Conservation (phyloP, 2,797 vertebrate genomes). For the Rhyacichthys aspro region DNA sequence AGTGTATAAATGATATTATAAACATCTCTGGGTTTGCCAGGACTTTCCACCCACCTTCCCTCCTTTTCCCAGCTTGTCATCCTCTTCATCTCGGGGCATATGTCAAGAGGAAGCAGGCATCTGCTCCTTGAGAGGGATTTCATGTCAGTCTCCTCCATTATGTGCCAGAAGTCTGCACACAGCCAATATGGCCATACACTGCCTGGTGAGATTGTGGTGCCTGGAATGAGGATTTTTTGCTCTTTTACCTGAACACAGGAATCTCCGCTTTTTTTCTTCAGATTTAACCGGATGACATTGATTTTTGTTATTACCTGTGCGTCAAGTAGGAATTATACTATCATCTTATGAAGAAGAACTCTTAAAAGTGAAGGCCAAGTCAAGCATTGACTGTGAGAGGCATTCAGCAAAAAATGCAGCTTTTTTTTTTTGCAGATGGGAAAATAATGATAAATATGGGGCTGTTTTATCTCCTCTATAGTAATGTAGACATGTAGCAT, state of each 20-base stretch:
- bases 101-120: conserved; percentile 79
- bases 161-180: conserved; percentile 56
- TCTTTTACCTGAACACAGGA: conserved; percentile 40
- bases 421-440: background rate
- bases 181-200: conserved; percentile 53
- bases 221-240: conserved; percentile 42
- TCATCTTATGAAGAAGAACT: conserved; percentile 20
- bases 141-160: conserved; percentile 47
- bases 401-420: conserved; percentile 12
- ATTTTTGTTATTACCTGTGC: conserved; percentile 4
- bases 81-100: conserved; percentile 73
- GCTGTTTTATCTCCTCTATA: background rate
- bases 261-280: conserved; percentile 18
- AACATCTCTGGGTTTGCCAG: background rate
- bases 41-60: conserved; percentile 24
- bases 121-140: conserved; percentile 79
- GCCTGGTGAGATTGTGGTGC: conserved; percentile 56
- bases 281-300: conserved; percentile 18
- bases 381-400: conserved; percentile 13
- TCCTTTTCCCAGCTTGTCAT: conserved; percentile 46
- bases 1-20: background rate
- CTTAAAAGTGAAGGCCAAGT: conserved; percentile 32
- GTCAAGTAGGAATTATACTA: conserved; percentile 12
- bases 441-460: conserved; percentile 5
- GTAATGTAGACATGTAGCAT: no score